These are phyloP conservation scores for Apus apus DNA, from an alignment of 2,113 vertebrate genomes.

Conservation along the genomic window DNA sequence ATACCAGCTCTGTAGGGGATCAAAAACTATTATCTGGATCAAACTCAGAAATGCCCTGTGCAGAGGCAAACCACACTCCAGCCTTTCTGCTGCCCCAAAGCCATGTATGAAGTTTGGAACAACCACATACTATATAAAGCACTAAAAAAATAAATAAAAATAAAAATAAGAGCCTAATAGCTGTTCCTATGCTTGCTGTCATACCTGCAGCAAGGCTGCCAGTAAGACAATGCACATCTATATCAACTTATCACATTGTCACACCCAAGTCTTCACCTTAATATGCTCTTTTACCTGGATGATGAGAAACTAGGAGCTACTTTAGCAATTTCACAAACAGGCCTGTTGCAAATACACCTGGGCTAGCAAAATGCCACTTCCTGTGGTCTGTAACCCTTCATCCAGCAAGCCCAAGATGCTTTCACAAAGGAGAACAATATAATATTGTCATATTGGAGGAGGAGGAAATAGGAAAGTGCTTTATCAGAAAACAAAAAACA, in stretches of 20 bases:
- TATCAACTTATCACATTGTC: not conserved
- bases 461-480: too few species aligned
- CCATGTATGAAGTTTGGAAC: not conserved
- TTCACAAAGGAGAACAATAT: not conserved
- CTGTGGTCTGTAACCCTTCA: not conserved
- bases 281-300: accelerated
- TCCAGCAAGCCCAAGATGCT: not conserved
- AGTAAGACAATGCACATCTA: not conserved
- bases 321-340: not conserved
- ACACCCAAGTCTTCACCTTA: not conserved
- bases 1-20: not conserved
- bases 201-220: not conserved
- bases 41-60: not conserved
- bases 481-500: too few species aligned
- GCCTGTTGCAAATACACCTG: not conserved
- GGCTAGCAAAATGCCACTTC: not conserved
- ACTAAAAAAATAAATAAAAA: not conserved
- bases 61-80: not conserved
- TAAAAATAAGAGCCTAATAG: too few species aligned
- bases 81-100: not conserved
- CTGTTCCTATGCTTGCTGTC: not conserved
- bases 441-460: too few species aligned
- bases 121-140: not conserved
- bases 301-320: not conserved
- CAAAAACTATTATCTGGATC: not conserved